phyloP scores from a whole-genome alignment of 2,888 invertebrate genomes.

The Sepioteuthis lessoniana region DNA sequence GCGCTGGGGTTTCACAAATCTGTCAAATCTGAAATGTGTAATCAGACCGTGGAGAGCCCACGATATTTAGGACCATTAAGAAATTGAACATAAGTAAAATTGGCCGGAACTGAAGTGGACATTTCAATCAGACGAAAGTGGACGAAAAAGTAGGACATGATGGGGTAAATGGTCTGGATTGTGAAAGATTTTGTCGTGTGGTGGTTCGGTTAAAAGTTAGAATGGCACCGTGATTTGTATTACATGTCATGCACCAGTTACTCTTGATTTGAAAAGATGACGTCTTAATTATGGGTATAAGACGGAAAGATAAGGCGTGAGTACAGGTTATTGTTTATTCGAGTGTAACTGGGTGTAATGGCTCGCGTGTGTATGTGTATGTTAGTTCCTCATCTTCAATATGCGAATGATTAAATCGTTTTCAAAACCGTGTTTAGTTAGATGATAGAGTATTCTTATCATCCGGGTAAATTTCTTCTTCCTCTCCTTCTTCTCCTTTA shows the following conservation, averaged over 20 bases:
- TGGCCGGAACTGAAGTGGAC: neutral
- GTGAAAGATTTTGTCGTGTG: neutral
- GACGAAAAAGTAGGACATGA: neutral
- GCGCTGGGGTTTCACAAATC: neutral
- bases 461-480: too few relatives aligned
- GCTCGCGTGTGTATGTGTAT: too few relatives aligned
- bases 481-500: too few relatives aligned
- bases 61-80: neutral
- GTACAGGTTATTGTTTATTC: too few relatives aligned
- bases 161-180: too few relatives aligned
- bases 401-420: too few relatives aligned
- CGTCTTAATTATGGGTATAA: neutral
- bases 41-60: neutral
- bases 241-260: neutral
- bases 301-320: neutral
- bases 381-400: too few relatives aligned
- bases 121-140: neutral
- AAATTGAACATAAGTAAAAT: slow-evolving; percentile 19
- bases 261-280: neutral
- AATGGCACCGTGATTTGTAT: neutral
- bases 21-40: neutral
- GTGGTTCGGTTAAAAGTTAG: neutral
- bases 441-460: too few relatives aligned
- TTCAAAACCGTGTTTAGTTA: too few relatives aligned
- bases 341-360: too few relatives aligned